These are phyloP conservation scores for Aviceda cuculoides DNA, from an alignment of 2,797 vertebrate species.

Conservation along the genomic window DNA sequence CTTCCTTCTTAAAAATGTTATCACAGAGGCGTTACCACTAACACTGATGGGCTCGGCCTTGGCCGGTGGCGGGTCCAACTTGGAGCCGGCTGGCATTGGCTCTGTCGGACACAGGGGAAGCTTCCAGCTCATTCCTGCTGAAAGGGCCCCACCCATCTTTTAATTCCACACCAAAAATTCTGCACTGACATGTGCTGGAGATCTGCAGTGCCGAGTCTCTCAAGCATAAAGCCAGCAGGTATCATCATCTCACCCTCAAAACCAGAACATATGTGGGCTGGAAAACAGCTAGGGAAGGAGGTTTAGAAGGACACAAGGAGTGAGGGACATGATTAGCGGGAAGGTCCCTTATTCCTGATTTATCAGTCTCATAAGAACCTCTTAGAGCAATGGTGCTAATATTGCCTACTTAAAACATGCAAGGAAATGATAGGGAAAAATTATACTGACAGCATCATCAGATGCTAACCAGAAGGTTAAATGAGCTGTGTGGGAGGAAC, in stretches of 20 bases:
- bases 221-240: accelerated
- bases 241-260: not conserved
- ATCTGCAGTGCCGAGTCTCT: not conserved
- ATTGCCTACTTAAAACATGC: not conserved
- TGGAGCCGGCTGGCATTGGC: too few relatives aligned
- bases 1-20: too few relatives aligned
- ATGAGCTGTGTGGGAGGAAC: not conserved
- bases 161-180: not conserved
- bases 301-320: not conserved
- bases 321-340: not conserved
- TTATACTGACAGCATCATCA: not conserved
- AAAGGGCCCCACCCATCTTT: not conserved
- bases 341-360: not conserved
- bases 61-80: too few relatives aligned
- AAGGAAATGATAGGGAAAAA: not conserved
- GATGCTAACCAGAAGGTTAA: not conserved
- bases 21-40: too few relatives aligned
- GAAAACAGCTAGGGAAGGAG: not conserved
- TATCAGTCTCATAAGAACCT: not conserved
- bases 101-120: too few relatives aligned
- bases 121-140: not conserved
- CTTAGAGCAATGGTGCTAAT: accelerated
- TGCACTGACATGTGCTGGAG: not conserved
- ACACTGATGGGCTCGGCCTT: too few relatives aligned
- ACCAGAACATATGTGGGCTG: not conserved